Evolutionary conservation across 2,888 invertebrate genomes (phyloP).

Genomic region (Diloba caeruleocephala): DNA sequence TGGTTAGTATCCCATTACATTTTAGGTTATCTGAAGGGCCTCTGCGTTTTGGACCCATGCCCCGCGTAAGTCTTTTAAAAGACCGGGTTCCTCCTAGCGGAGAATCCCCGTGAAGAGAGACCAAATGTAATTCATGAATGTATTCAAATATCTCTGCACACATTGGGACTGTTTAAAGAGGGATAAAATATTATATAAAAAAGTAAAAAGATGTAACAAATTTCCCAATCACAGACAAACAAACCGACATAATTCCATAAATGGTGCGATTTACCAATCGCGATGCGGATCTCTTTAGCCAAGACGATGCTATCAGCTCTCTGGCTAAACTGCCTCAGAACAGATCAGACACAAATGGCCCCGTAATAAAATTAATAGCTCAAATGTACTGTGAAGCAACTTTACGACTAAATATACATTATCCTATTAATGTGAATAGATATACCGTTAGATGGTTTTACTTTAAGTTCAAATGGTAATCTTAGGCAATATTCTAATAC

Average conservation of each 20-base stretch:
- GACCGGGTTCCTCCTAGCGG: no score
- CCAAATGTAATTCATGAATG: no score
- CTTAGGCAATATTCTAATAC: background rate
- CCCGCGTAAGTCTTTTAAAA: no score
- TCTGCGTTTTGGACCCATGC: no score
- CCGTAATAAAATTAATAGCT: constrained; percentile 32
- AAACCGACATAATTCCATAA: constrained; percentile 36
- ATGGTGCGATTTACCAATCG: constrained; percentile 46
- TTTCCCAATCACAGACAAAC: constrained; percentile 34
- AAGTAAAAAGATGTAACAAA: no score
- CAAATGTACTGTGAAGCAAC: constrained; percentile 14
- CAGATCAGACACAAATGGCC: constrained; percentile 22
- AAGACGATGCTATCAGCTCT: constrained; percentile 42
- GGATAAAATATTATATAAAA: no score
- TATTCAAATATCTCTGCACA: no score
- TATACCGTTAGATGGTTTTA: constrained; percentile 3
- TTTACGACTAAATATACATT: constrained; percentile 4
- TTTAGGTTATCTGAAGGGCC: no score
- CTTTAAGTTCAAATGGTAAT: background rate
- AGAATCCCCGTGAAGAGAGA: no score
- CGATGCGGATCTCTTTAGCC: constrained; percentile 48
- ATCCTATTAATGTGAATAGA: constrained; percentile 2
- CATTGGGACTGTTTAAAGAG: no score
- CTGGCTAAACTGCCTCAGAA: constrained; percentile 21
- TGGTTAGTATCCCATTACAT: no score